Conservation (phyloP, 2,797 vertebrate species). For the Scomberomorus guttatus region DNA sequence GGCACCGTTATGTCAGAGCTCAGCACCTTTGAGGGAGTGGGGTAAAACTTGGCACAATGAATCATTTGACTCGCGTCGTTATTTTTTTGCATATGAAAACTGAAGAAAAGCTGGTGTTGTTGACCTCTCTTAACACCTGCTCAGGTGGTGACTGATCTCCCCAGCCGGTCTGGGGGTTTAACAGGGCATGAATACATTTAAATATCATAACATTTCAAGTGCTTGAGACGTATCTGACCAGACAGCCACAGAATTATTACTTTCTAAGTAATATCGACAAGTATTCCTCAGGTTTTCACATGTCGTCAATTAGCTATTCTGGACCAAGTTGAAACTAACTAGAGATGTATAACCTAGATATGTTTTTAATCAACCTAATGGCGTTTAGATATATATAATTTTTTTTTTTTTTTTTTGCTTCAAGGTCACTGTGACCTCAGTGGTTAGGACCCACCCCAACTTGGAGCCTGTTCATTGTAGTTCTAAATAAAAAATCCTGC, state of each 20-base stretch:
- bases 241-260: slow-evolving; percentile 4
- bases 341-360: slow-evolving; percentile 25
- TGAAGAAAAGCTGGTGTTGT: slow-evolving; percentile 39
- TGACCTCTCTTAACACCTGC: slow-evolving; percentile 27
- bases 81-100: slow-evolving; percentile 52
- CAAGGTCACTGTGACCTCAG: slow-evolving; percentile 42
- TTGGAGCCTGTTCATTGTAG: slow-evolving; percentile 50
- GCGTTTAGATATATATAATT: not conserved
- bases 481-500: slow-evolving; percentile 46
- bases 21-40: slow-evolving; percentile 62
- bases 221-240: slow-evolving; percentile 20
- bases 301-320: not conserved
- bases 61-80: slow-evolving; percentile 36
- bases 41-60: slow-evolving; percentile 72
- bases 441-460: slow-evolving; percentile 36
- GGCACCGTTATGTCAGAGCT: slow-evolving; percentile 21
- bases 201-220: slow-evolving; percentile 33
- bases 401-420: slow-evolving; percentile 34
- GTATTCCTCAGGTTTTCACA: not conserved
- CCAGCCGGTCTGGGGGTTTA: not conserved
- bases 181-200: slow-evolving; percentile 42
- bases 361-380: slow-evolving; percentile 14
- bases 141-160: slow-evolving; percentile 35
- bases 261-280: not conserved
- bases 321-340: slow-evolving; percentile 14